Evolutionary conservation across 2,113 vertebrate genomes (phyloP), one percentile per base, ranked within the genome.

Genomic region (Trogon surrucura): DNA sequence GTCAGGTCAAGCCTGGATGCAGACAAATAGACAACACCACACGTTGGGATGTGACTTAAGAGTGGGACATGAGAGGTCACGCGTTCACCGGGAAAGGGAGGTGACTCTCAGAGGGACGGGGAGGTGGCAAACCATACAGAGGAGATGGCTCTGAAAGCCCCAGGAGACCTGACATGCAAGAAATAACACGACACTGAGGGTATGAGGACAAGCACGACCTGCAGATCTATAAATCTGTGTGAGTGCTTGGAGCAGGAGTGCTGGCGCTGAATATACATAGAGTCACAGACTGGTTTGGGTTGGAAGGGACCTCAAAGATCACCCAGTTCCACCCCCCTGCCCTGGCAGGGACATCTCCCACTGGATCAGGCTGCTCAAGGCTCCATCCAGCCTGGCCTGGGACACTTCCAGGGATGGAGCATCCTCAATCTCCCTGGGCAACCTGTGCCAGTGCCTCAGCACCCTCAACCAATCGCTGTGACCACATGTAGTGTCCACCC

Each of bases 131-230:
- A 26, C 3, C 0, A 0, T 5, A 27, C 0, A 8, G 78, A n/a
- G 50, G n/a, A 88, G 48, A 4, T 9, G 77, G 6, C 61, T 60
- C 16, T 12, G 72, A 10, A 41, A 75, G 36, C 58, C 78, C 47
- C 5, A 4, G 64, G 69, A 51, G 62, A 23, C 4, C 1, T 1
- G 8, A 48, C 10, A 8, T 1, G 19, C 4, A 8, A n/a, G 58
- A n/a, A 47, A 5, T 10, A 25, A 48, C 11, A 3, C 1, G 10
- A 11, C 4, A 27, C 17, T 27, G 32, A n/a, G 41, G 65, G 36
- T 0, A 8, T 2, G 65, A 82, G 50, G 50, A 41, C 4, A 19
- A 41, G 57, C 51, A 4, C 0, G 1, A 16, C 11, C 56, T 16
- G 48, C 34, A 23, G 22, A 23, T 18, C 9, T 5, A 2, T 5